These are phyloP conservation scores for Scortum barcoo DNA, from an alignment of 2,113 vertebrate species.

Conservation along the genomic window DNA sequence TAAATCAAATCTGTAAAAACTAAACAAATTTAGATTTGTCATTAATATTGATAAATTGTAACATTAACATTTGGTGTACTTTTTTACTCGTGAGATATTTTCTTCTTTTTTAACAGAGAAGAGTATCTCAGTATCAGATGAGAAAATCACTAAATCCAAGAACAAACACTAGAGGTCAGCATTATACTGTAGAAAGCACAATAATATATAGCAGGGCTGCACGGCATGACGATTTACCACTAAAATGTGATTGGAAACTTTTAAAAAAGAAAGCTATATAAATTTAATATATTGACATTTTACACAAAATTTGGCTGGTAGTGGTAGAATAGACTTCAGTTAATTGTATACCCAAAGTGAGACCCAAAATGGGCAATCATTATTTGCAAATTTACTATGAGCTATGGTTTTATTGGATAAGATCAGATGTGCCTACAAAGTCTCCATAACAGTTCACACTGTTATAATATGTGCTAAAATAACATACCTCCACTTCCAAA, in stretches of 20 bases:
- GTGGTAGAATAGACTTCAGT: background rate
- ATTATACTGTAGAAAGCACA: constrained; percentile 27
- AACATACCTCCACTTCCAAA: background rate
- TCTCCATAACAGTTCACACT: background rate
- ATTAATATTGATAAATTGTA: background rate
- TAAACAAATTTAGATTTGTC: background rate
- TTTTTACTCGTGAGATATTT: background rate
- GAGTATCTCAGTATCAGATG: background rate
- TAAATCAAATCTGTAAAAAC: background rate
- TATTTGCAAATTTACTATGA: background rate
- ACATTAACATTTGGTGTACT: background rate
- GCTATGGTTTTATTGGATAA: background rate
- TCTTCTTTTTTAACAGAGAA: background rate
- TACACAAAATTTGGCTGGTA: background rate
- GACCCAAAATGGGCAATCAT: constrained; percentile 13
- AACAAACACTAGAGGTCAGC: constrained; percentile 73
- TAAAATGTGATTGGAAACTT: background rate
- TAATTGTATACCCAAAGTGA: background rate
- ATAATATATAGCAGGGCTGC: background rate
- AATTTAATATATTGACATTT: background rate
- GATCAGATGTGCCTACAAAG: background rate
- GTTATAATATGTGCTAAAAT: background rate
- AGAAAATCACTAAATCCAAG: background rate
- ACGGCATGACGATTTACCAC: background rate
- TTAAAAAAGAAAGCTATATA: background rate